phyloP scores from a whole-genome alignment of 2,113 vertebrate genomes.

The Sceloporus undulatus region DNA sequence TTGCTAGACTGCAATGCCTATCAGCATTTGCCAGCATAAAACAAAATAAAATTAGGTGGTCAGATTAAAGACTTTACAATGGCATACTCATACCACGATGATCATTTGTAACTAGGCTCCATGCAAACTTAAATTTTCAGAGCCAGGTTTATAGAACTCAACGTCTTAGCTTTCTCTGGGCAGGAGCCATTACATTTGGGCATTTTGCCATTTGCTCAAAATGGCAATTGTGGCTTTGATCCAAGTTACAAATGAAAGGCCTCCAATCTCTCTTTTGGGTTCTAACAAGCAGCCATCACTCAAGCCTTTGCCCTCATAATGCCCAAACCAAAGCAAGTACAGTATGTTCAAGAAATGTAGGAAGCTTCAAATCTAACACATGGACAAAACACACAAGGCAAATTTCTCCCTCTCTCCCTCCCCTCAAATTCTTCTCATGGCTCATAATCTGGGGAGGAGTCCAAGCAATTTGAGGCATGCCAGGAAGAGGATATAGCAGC shows the following conservation, averaged over 20 bases:
- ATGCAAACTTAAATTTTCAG: background rate
- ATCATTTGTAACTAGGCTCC: background rate
- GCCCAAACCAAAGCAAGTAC: background rate
- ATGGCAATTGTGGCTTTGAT: background rate
- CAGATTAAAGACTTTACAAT: background rate
- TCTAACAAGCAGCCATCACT: background rate
- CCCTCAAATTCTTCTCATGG: background rate
- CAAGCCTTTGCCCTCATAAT: background rate
- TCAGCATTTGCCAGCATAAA: background rate
- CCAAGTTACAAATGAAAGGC: background rate
- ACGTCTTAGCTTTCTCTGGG: fast-evolving
- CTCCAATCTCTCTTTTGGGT: background rate
- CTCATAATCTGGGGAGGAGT: background rate
- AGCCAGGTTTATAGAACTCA: fast-evolving
- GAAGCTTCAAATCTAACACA: background rate
- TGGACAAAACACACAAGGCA: background rate
- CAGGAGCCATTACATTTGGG: background rate
- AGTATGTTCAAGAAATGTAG: background rate
- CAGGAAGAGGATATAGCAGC: background rate
- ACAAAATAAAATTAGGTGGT: background rate
- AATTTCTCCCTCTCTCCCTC: background rate
- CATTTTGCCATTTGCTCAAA: background rate
- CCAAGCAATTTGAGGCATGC: background rate
- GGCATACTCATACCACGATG: background rate
- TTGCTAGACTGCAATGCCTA: too few species aligned